Evolutionary conservation across 2,797 vertebrate genomes (phyloP), one percentile per base, ranked within the genome.

Genomic region (Channallabes apus): DNA sequence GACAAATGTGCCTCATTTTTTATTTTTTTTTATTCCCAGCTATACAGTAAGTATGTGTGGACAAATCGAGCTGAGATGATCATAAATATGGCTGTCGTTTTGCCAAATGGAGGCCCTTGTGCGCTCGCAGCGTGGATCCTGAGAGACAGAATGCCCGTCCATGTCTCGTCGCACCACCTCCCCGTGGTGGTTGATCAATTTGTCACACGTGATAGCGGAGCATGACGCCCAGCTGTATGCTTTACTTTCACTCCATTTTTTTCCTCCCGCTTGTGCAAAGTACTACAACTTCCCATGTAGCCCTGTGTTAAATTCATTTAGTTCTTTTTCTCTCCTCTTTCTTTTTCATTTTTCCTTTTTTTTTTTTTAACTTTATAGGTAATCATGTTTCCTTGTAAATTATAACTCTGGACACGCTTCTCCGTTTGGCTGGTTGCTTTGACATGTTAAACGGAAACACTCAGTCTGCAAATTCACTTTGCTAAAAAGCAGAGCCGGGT

Each of bases 51-150:
- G 84, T 58, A 58, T 69, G 65, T 89, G 77, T 88, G 85, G 86
- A 93, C 91, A 92, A 92, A 91, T 84, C 87, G 89, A 87, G 91
- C 92, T 92, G 86, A 92, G 93, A 89, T 76, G 79, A 89, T 91
- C 92, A 93, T 93, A 94, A 94, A 92, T 93, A 92, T 87, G 86
- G 89, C 87, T 90, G 91, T 90, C 89, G 85, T 82, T 87, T 89
- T 90, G 89, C 88, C 90, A 93, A 91, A 92, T 91, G 91, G 91
- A 92, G 89, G 87, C 69, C 89, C 92, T 92, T 93, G 92, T 93
- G 92, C 92, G 90, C 91, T 90, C 82, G 88, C 86, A 67, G 76
- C 77, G 80, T 91, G 92, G 89, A 76, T 84, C 91, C 64, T 85
- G 85, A 86, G 90, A 88, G 91, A 91, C 89, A 68, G 82, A 88